These are phyloP conservation scores for Onthophagus taurus DNA, from an alignment of 1,140 invertebrate genomes.

Conservation along the genomic window DNA sequence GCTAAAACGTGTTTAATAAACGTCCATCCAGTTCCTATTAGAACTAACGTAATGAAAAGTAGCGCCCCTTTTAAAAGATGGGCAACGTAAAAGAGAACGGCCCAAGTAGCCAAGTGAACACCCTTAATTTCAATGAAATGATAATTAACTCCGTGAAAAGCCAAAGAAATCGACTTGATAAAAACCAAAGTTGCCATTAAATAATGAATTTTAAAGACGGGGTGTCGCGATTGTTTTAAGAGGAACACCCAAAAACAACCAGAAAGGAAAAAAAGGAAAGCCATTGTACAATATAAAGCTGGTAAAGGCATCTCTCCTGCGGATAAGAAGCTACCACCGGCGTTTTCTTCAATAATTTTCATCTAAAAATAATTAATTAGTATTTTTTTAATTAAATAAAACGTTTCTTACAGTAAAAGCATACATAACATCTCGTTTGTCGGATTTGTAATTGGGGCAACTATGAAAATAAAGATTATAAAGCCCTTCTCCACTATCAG, in stretches of 20 bases:
- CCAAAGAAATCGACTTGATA: conserved; percentile 82
- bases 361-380: conserved; percentile 47
- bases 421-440: conserved; percentile 27
- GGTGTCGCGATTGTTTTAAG: conserved; percentile 63
- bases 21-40: conserved; percentile 97
- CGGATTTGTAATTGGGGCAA: conserved; percentile 60
- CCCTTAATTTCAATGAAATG: conserved; percentile 93
- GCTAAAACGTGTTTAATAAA: conserved; percentile 97
- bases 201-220: conserved; percentile 94
- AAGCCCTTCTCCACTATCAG: conserved; percentile 74
- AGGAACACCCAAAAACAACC: conserved; percentile 89
- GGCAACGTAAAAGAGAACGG: conserved; percentile 92
- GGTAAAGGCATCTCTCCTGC: conserved; percentile 95
- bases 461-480: conserved; percentile 96
- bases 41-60: conserved; percentile 90
- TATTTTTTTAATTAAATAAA: conserved; percentile 1
- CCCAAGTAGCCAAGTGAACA: conserved; percentile 93
- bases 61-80: conserved; percentile 76
- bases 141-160: conserved; percentile 95
- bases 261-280: conserved; percentile 79
- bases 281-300: conserved; percentile 84
- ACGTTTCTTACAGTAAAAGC: conserved; percentile 37
- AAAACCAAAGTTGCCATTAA: conserved; percentile 92
- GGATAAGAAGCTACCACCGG: conserved; percentile 82
- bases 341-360: conserved; percentile 76